These are phyloP conservation scores for Parnassius smintheus DNA, from an alignment of 2,888 invertebrate genomes.

Conservation along the genomic window DNA sequence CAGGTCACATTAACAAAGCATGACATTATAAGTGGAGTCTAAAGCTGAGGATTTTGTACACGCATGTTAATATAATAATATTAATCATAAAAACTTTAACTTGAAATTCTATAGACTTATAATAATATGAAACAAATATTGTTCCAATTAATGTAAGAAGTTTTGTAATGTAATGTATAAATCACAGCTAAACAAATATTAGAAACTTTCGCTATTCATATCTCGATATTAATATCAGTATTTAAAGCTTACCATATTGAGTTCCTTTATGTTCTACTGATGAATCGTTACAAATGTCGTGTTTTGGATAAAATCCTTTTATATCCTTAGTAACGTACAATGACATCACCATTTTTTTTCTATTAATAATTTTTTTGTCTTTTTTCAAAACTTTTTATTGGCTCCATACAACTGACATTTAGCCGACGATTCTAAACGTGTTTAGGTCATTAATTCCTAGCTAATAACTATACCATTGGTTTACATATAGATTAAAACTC, in stretches of 20 bases:
- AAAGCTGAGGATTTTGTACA: conserved; percentile 4
- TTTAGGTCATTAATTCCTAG: conserved; percentile 28
- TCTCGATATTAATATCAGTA: no score
- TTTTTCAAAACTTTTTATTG: conserved; percentile 35
- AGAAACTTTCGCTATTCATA: no score
- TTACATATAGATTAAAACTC: conserved; percentile 6
- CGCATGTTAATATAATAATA: no score
- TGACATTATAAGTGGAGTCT: conserved; percentile 12
- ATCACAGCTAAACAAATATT: no score
- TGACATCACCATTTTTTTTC: conserved; percentile 15
- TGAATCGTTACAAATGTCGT: conserved; percentile 19
- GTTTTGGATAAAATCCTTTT: conserved; percentile 22
- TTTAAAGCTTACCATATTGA: conserved; percentile 21
- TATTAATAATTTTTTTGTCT: conserved; percentile 29
- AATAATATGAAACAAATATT: no score
- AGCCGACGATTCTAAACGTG: conserved; percentile 25
- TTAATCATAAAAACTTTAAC: no score
- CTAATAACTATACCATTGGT: conserved; percentile 6
- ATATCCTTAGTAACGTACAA: conserved; percentile 21
- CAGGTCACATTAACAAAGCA: conserved; percentile 5
- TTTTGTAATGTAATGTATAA: no score
- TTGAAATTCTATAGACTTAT: no score
- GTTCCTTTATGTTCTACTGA: conserved; percentile 22
- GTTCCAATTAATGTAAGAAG: no score
- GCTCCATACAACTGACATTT: conserved; percentile 42